phyloP scores from a whole-genome alignment of 2,888 invertebrate genomes.

The Brachypalpus laphriformis region DNA sequence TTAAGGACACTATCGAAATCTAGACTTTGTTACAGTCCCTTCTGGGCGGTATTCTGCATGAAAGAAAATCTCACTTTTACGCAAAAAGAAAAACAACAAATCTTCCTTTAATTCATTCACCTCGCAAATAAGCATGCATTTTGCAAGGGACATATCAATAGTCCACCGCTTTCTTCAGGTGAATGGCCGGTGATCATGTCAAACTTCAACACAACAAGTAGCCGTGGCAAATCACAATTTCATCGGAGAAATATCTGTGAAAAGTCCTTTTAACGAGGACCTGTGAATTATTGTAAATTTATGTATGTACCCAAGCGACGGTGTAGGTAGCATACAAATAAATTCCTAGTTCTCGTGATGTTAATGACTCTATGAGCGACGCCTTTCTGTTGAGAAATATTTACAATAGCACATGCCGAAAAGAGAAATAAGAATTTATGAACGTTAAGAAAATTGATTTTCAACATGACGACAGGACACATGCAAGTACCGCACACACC shows the following conservation, averaged over 20 bases:
- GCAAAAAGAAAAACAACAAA: not conserved
- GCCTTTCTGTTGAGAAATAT: constrained; percentile 53
- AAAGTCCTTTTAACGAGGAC: constrained; percentile 59
- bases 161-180: constrained; percentile 9
- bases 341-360: constrained; percentile 46
- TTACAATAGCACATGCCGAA: constrained; percentile 68
- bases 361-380: constrained; percentile 73
- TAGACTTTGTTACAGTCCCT: no score
- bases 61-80: not conserved
- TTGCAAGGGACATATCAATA: constrained; percentile 16
- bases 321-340: constrained; percentile 51
- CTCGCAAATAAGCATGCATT: not conserved
- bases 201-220: constrained; percentile 58
- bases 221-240: constrained; percentile 64
- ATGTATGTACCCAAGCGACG: constrained; percentile 33
- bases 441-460: constrained; percentile 70
- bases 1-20: no score
- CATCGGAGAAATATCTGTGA: constrained; percentile 32
- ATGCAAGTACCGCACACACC: constrained; percentile 69
- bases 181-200: constrained; percentile 49
- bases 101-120: not conserved
- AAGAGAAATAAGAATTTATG: constrained; percentile 43
- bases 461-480: constrained; percentile 66
- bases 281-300: constrained; percentile 73
- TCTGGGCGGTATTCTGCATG: not conserved